Percentiles rank a stretch among this genome's conserved stretches.
Conservation (phyloP, 2,888 invertebrate genomes). For the Drosophila diplacantha region DNA sequence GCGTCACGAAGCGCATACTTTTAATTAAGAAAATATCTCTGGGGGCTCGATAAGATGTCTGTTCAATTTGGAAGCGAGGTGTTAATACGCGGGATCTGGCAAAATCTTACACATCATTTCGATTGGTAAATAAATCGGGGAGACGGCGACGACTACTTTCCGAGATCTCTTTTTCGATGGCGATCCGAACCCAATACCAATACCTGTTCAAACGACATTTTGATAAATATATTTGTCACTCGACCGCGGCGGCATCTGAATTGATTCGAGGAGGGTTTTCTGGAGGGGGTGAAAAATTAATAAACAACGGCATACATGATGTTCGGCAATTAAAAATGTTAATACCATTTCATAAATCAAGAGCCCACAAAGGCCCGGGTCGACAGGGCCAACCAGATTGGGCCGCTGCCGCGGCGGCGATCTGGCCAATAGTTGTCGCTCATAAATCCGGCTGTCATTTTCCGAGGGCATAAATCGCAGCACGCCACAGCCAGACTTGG, state of each 20-base stretch:
- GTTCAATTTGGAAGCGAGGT: constrained; percentile 41
- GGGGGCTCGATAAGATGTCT: constrained; percentile 52
- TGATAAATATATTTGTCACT: constrained; percentile 73
- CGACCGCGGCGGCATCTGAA: constrained; percentile 40
- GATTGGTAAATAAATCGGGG: constrained; percentile 48
- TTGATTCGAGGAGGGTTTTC: constrained; percentile 28
- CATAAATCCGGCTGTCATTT: constrained; percentile 65
- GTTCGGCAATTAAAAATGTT: constrained; percentile 76
- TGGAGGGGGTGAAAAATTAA: constrained; percentile 66
- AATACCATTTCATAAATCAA: constrained; percentile 75
- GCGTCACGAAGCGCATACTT: constrained; percentile 48
- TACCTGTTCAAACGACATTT: constrained; percentile 64
- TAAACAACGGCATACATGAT: constrained; percentile 75
- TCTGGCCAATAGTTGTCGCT: constrained; percentile 68
- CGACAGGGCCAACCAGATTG: constrained; percentile 61
- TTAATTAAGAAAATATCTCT: constrained; percentile 70
- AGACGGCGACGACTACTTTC: constrained; percentile 1
- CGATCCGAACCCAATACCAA: constrained; percentile 26
- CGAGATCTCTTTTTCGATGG: constrained; percentile 33
- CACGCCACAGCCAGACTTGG: constrained; percentile 36
- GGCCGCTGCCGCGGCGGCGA: constrained; percentile 23
- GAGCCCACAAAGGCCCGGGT: constrained; percentile 48
- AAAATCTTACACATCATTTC: constrained; percentile 40
- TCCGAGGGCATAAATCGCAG: constrained; percentile 52
- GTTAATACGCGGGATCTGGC: constrained; percentile 39